phyloP scores from a whole-genome alignment of 2,113 vertebrate species.

The Cervus canadensis region DNA sequence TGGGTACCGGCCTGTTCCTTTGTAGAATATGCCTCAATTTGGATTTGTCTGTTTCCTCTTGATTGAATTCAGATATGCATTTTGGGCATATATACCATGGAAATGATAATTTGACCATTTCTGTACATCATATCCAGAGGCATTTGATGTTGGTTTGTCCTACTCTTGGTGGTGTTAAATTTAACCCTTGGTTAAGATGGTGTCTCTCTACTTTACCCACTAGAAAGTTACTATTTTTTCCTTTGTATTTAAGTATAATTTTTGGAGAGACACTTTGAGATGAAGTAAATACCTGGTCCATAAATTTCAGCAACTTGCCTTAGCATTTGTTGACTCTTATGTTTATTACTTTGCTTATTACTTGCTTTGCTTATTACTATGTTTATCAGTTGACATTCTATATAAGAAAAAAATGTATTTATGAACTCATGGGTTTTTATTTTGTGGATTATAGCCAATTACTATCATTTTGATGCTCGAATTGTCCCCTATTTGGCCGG shows the following conservation, averaged over 20 bases:
- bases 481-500: background rate
- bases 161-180: background rate
- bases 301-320: background rate
- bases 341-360: background rate
- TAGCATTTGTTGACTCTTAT: background rate
- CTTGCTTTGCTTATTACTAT: background rate
- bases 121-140: rapidly evolving
- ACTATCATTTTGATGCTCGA: background rate
- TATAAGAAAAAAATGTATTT: background rate
- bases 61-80: background rate
- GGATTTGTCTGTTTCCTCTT: background rate
- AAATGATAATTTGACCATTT: background rate
- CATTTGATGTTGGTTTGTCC: background rate
- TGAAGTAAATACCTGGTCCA: background rate
- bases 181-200: background rate
- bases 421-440: background rate
- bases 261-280: background rate
- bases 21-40: background rate
- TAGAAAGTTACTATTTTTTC: background rate
- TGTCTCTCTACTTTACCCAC: background rate
- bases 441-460: background rate
- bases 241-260: background rate
- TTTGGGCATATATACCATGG: background rate
- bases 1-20: background rate
- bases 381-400: background rate